A percentile compares a stretch with the other conserved stretches of the same genome.
These are phyloP conservation scores for Agonum fuliginosum DNA, from an alignment of 2,888 invertebrate genomes.

Conservation along the genomic window DNA sequence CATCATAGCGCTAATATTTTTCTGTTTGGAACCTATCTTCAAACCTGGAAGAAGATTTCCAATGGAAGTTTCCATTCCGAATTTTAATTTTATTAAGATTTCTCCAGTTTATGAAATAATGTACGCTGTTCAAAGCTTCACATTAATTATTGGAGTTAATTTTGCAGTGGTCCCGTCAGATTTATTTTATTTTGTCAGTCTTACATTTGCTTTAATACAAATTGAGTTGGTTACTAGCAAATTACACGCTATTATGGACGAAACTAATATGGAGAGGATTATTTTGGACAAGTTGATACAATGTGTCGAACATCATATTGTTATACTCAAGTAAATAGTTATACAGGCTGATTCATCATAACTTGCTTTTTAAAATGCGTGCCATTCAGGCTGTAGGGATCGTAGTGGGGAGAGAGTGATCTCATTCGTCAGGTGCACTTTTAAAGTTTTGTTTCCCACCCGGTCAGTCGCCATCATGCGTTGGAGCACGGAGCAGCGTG, in stretches of 20 bases:
- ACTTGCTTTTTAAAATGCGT: too few relatives aligned
- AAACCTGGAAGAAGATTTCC: not conserved
- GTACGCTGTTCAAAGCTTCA: not conserved
- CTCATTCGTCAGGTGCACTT: too few relatives aligned
- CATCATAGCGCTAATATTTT: not conserved
- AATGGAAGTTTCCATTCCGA: not conserved
- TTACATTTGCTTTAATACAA: not conserved
- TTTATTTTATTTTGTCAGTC: not conserved
- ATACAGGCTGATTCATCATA: too few relatives aligned
- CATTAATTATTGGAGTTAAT: not conserved
- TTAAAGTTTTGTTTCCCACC: too few relatives aligned
- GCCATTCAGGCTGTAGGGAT: too few relatives aligned
- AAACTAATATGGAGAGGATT: not conserved
- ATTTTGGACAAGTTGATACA: not conserved
- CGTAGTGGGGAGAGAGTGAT: too few relatives aligned
- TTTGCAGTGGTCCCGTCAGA: not conserved
- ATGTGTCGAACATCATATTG: not conserved
- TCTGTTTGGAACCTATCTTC: not conserved
- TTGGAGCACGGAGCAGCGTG: too few relatives aligned
- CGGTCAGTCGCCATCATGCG: too few relatives aligned
- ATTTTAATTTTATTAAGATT: not conserved
- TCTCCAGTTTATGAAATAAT: conserved; percentile 3
- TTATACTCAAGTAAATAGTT: not conserved
- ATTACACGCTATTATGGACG: not conserved
- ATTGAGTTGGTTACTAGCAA: not conserved